Evolutionary conservation across 2,113 vertebrate genomes (phyloP), one percentile per base, ranked within the genome.

Genomic region (Todiramphus chloris): DNA sequence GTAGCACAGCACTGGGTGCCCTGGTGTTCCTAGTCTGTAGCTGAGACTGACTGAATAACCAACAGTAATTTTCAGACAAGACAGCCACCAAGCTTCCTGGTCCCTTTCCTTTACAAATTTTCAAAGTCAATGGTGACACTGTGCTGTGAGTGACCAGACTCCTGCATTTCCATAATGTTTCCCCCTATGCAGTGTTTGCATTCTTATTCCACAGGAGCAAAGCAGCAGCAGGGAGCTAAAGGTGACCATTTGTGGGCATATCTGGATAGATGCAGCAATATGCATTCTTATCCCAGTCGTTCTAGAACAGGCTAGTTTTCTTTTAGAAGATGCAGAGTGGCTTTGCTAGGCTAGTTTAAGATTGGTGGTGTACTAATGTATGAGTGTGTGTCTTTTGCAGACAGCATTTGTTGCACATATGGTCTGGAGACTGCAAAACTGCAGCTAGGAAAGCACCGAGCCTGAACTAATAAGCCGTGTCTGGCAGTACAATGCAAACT

Each of bases 151-250:
- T 39, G 35, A 62, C 17, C 58, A 55, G 77, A 76, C 16, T 51
- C 8, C 19, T 37, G 16, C 19, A 83, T 63, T 91, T 50, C 58
- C 10, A 0, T 46, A 28, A 46, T 6, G 4, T 31, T 77, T 83
- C 8, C 28, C 4, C 33, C 44, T 13, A 0, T 1, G 1, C 18
- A 28, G 8, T 39, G 11, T 53, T 69, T 31, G 11, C 1, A 9
- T 21, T 41, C 16, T 28, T 74, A 8, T 10, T 78, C 30, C 24
- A 4, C 0, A 6, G 25, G 28, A 62, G 35, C 0, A 2, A 24
- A 84, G 16, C 43, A 51, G 35, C 0, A 0, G 0, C 59, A 37
- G 44, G 16, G 31, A 90, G 25, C 6, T 50, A 64, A 74, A 63
- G 33, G 5, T 74, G 35, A 48, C 19, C 46, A 81, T 81, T 92